Conservation (phyloP, 2,888 invertebrate species). For the Melieria picta region DNA sequence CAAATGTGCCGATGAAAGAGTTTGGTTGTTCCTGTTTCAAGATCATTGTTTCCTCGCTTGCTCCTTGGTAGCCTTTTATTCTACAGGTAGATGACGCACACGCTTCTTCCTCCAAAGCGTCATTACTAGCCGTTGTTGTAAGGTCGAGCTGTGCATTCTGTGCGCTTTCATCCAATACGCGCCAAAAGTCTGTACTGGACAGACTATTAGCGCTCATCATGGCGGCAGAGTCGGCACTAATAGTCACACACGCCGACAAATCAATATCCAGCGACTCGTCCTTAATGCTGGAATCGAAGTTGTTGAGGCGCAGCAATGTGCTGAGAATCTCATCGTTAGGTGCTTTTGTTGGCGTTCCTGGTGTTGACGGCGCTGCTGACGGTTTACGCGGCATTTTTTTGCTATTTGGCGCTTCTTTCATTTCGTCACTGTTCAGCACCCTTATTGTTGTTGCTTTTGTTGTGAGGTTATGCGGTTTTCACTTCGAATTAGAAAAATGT, state of each 20-base stretch:
- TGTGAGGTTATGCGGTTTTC: conserved; percentile 28
- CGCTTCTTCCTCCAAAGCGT: conserved; percentile 17
- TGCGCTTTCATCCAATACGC: conserved; percentile 62
- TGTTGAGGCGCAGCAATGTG: conserved; percentile 61
- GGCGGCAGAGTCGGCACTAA: conserved; percentile 56
- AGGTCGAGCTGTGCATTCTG: conserved; percentile 56
- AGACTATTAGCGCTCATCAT: conserved; percentile 60
- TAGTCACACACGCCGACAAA: conserved; percentile 64
- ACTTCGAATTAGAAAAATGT: background rate
- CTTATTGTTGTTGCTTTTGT: too few relatives aligned
- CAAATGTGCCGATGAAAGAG: conserved; percentile 58
- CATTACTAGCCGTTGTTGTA: conserved; percentile 34
- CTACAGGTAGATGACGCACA: too few relatives aligned
- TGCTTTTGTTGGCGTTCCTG: conserved; percentile 54
- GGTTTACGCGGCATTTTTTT: conserved; percentile 65
- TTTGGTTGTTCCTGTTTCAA: conserved; percentile 49
- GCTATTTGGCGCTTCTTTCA: conserved; percentile 61
- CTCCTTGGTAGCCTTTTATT: background rate
- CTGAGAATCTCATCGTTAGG: conserved; percentile 62
- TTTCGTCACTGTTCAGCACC: background rate
- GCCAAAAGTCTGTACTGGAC: conserved; percentile 64
- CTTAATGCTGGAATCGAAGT: conserved; percentile 64
- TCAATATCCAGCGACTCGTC: conserved; percentile 65
- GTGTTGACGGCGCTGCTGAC: conserved; percentile 37
- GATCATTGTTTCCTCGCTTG: background rate